Evolutionary conservation across 2,113 vertebrate genomes (phyloP).

Genomic region (Eptesicus fuscus): DNA sequence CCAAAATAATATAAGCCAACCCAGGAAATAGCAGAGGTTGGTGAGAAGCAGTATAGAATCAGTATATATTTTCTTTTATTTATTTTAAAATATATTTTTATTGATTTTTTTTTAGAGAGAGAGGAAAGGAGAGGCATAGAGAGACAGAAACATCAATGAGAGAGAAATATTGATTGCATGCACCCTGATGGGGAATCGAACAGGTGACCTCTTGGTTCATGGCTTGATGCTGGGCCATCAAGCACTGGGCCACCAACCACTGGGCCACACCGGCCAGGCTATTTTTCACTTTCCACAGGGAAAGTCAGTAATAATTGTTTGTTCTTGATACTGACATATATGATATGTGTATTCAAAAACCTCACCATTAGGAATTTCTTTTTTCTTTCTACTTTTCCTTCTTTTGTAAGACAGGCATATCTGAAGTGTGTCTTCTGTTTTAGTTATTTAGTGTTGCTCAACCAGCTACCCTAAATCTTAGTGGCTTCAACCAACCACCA

Average conservation of each 20-base stretch:
- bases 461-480: neutral
- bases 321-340: neutral
- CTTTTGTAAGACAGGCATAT: neutral
- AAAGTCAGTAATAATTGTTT: neutral
- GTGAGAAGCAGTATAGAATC: neutral
- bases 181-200: too few relatives aligned
- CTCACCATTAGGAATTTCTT: neutral
- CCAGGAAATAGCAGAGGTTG: neutral
- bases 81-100: too few relatives aligned
- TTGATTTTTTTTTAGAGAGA: too few relatives aligned
- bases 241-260: too few relatives aligned
- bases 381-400: neutral
- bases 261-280: too few relatives aligned
- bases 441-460: neutral
- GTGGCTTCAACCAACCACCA: neutral
- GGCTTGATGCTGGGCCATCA: too few relatives aligned
- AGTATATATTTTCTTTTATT: neutral
- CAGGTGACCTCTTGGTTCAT: too few relatives aligned
- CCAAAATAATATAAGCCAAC: neutral
- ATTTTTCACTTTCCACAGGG: neutral
- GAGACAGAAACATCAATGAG: too few relatives aligned
- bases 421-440: neutral
- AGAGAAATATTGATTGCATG: too few relatives aligned
- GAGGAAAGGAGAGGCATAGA: too few relatives aligned
- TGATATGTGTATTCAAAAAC: neutral